Evolutionary conservation across 2,113 vertebrate species (phyloP), one percentile per base, ranked within the genome.

Genomic region (Sorex araneus): DNA sequence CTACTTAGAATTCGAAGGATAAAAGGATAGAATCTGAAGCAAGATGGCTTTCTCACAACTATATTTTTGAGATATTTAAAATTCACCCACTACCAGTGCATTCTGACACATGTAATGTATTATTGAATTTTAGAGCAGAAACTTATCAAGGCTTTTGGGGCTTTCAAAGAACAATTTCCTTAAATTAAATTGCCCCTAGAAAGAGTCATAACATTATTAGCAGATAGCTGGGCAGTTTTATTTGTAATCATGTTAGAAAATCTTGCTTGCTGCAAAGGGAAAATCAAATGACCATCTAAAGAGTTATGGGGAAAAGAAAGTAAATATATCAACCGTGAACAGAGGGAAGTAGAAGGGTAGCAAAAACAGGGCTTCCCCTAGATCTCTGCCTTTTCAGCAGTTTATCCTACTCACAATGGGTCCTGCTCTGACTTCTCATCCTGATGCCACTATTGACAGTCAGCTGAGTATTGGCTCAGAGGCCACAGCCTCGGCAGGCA

Each of bases 181-280:
- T 83, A 94, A 92, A 90, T 69, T n/a, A 79, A 91, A 87, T 8
- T 82, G 36, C 28, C 47, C 32, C 19, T 75, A 77, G 86, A 84
- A 90, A 93, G 32, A 25, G 45, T 90, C 75, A 57, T 54, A 77
- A 70, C 21, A 69, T 67, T 67, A 83, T 89, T 63, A 82, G 71
- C 63, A 92, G 76, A 80, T 27, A 54, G 28, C 69, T 93, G 36
- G 47, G 36, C 32, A 76, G 40, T 80, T 86, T 82, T 83, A 57
- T 36, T 79, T 78, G 12, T 54, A 79, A 66, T 71, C 30, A 16
- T 79, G 13, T 93, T 92, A 88, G 66, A 80, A 92, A 91, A 66
- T 2, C 23, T 79, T 84, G 71, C n/a, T 73, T 71, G n/a, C 50
- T 69, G 63, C 28, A 81, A 83, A 84, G 27, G 8, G 27, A 83